A percentile compares a stretch with the other conserved stretches of the same genome.
Conservation (phyloP, 2,888 invertebrate species). For the Tridacna crocea region DNA sequence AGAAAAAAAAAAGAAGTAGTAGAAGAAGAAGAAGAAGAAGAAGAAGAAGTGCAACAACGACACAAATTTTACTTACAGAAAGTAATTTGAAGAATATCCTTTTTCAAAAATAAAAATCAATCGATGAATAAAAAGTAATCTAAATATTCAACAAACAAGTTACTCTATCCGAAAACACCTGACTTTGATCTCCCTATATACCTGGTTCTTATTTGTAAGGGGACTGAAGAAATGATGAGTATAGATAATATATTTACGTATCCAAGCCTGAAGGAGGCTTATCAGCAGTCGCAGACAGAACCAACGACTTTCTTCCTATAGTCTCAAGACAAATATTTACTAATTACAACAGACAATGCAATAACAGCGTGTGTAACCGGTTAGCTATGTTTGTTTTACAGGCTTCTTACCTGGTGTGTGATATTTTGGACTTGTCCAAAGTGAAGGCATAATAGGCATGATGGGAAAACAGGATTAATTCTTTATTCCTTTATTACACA, state of each 20-base stretch:
- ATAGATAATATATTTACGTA: neutral
- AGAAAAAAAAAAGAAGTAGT: no score
- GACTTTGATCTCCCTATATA: constrained; percentile 11
- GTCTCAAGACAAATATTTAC: neutral
- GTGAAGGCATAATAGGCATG: no score
- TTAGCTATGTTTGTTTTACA: no score
- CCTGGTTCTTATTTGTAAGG: constrained; percentile 10
- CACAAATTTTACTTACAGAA: no score
- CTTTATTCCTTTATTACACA: no score
- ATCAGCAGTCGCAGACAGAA: constrained; percentile 18
- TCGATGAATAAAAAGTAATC: neutral
- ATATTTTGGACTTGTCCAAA: no score
- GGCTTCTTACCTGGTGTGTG: no score
- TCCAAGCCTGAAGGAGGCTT: constrained; percentile 4
- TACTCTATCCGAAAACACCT: constrained; percentile 19
- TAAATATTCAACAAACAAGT: neutral
- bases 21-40: neutral
- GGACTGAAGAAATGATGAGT: constrained; percentile 6
- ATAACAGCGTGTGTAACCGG: no score
- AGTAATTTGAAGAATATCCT: no score
- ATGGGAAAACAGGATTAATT: no score
- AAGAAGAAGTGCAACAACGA: neutral
- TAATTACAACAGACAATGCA: no score
- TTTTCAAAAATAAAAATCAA: no score
- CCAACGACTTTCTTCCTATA: constrained; percentile 1